phyloP scores from a whole-genome alignment of 1,140 invertebrate species.

The Drosophila tani region DNA sequence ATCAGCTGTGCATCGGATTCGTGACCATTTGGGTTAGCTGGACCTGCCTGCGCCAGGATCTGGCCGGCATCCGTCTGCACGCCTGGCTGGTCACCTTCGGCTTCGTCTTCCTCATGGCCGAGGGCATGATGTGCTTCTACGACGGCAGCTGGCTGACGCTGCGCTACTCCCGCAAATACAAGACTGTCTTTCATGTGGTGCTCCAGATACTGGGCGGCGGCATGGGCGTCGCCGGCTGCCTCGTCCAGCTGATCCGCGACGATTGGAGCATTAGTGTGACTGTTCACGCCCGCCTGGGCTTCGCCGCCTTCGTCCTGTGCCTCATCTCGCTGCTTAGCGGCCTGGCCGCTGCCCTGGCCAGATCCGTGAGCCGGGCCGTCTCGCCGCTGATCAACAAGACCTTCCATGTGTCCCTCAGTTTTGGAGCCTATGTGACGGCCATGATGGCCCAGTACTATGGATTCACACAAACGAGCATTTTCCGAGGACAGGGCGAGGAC shows the following conservation, averaged over 20 bases:
- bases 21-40: slow-evolving; percentile 80
- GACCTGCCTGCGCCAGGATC: slow-evolving; percentile 63
- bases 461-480: slow-evolving; percentile 59
- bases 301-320: slow-evolving; percentile 70
- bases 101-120: slow-evolving; percentile 74
- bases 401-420: slow-evolving; percentile 61
- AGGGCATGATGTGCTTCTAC: slow-evolving; percentile 74
- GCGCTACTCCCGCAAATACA: slow-evolving; percentile 55
- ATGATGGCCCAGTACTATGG: slow-evolving; percentile 75
- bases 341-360: slow-evolving; percentile 48
- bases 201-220: slow-evolving; percentile 67
- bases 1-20: slow-evolving; percentile 79
- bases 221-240: slow-evolving; percentile 72
- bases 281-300: slow-evolving; percentile 62
- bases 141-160: slow-evolving; percentile 65
- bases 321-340: slow-evolving; percentile 64
- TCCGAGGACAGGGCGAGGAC: slow-evolving; percentile 55
- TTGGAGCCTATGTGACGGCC: slow-evolving; percentile 67
- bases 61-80: slow-evolving; percentile 64
- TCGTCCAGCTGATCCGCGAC: slow-evolving; percentile 63
- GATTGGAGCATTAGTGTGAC: slow-evolving; percentile 59
- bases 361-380: slow-evolving; percentile 26
- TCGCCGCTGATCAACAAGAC: slow-evolving; percentile 69
- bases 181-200: slow-evolving; percentile 64
- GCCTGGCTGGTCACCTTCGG: slow-evolving; percentile 76